Base-by-base conservation (phyloP, 53 echinoderm and acorn worm species). In the Temnopleurus reevesii region DNA sequence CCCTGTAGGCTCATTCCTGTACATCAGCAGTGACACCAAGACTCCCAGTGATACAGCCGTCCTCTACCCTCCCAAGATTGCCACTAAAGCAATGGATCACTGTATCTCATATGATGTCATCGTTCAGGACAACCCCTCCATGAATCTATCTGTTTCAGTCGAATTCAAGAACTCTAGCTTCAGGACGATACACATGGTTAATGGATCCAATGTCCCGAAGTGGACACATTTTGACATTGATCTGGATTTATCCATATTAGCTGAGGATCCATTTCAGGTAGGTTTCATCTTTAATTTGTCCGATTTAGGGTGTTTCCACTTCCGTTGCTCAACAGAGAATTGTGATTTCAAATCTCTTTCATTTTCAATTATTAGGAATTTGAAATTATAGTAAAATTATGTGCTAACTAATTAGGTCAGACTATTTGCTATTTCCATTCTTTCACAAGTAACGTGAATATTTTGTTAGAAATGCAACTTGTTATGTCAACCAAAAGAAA, bases 1-100 rank as follows among this genome's bases (percentile, higher is more conserved):
- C n/a, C 83, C 59, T 7, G 83, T 83, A 12, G 86, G 86, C 45
- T 86, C 86, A 29, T 86, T 63, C 51, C 24, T 86, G 28, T 86
- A 63, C 86, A 63, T 86, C 61, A 86, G 4, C 4, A 46, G 86
- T 26, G 46, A 63, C 24, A 47, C 86, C 46, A 86, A 46, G 41
- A 25, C 24, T 10, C 45, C 86, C 5, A 46, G 30, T 10, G 30
- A 27, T 19, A 17, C 64, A 28, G 86, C 86, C 29, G 64, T 64
- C 18, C 46, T 86, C 44, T 61, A 23, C 17, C 65, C 51, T 1
- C 86, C 86, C 18, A 45, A 21, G 27, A 44, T 86, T 7, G 23
- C 45, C 12, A 63, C 36, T 12, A 60, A 61, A n/a, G 47, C 23
- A 15, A 60, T 86, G 46, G 86, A 86, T 29, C 64, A 86, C 49